Evolutionary conservation across 2,888 invertebrate species (phyloP), one percentile per base, ranked within the genome.

Genomic region (Agrochola litura): DNA sequence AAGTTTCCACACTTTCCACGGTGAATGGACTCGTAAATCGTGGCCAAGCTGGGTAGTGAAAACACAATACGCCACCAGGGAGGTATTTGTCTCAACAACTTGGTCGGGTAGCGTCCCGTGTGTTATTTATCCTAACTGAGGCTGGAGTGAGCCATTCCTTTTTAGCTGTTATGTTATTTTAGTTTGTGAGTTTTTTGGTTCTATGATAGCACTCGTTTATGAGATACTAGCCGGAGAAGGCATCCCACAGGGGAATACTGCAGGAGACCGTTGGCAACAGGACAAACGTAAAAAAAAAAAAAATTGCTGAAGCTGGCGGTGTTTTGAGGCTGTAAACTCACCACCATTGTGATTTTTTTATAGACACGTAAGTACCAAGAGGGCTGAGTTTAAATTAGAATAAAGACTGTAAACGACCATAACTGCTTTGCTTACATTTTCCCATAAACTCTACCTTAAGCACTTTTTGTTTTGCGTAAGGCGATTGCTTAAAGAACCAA

Each of bases 71-170:
- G 82, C 82, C 89, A 79, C 89, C 9, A n/a, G 90, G 89, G 89
- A 88, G 76, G 72, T 80, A 91, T 91, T 91, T 90, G 89, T 91
- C 89, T 88, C 86, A 65, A 79, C 77, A 86, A 81, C 84, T 87
- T 82, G 84, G 80, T 65, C 49, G 79, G 70, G 64, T 60, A 80
- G 68, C 75, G 76, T 81, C 84, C 76, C 60, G 72, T 69, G 73
- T 77, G 85, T 81, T 84, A 88, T 90, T 91, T 87, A 87, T 86
- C 80, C 83, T 75, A 87, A 81, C 69, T 6, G 69, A 60, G 54
- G 5, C 66, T 54, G 49, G 63, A 77, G 66, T 54, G 67, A 74
- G 30, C 12, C 71, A 16, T 63, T 46, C 43, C 37, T 63, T 84
- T 82, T 78, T 56, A 67, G 83, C n/a, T 63, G 68, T 61, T 56